Conservation (phyloP, 2,888 invertebrate genomes). For the Eupeodes latifasciatus region DNA sequence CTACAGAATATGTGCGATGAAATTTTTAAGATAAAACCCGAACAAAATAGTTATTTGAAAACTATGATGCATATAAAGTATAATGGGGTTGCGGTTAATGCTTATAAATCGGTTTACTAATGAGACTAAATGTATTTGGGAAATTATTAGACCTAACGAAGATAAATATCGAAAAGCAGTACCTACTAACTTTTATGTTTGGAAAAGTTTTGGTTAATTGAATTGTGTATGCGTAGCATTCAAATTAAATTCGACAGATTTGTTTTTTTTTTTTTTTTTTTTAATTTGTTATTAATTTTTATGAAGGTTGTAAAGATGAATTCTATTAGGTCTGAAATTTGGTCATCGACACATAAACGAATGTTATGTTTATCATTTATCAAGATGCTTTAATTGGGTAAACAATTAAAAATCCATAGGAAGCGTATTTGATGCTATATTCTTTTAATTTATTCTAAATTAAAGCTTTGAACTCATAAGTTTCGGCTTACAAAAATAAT, state of each 20-base stretch:
- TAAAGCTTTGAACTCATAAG: too few species aligned
- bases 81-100: constrained; percentile 60
- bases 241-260: background rate
- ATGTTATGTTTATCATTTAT: background rate
- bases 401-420: background rate
- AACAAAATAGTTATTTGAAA: constrained; percentile 29
- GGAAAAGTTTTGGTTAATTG: constrained; percentile 51
- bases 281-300: background rate
- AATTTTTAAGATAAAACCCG: background rate
- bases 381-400: background rate
- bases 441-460: too few species aligned
- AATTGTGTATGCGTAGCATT: constrained; percentile 15
- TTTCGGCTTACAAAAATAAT: too few species aligned
- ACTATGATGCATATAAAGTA: constrained; percentile 46
- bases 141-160: constrained; percentile 52
- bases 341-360: background rate
- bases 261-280: background rate
- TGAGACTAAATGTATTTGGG: constrained; percentile 61
- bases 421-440: background rate
- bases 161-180: constrained; percentile 44
- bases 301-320: background rate
- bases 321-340: background rate
- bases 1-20: background rate
- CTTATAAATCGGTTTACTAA: constrained; percentile 62
- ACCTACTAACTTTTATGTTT: constrained; percentile 21